These are phyloP conservation scores for Oreocharis arfaki DNA, from an alignment of 2,113 vertebrate species.

Conservation along the genomic window DNA sequence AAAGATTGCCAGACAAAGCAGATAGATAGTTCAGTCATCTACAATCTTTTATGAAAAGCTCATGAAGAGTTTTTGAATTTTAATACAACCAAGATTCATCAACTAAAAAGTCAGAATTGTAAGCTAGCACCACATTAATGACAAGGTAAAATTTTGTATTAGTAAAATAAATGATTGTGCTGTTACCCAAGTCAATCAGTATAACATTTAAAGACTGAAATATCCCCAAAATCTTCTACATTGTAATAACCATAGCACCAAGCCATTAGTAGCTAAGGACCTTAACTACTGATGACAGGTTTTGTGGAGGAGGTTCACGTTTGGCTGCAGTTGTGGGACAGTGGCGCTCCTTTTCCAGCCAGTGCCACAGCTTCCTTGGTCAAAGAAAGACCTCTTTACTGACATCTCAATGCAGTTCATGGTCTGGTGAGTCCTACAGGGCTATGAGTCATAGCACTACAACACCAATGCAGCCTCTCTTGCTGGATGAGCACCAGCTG, in stretches of 20 bases:
- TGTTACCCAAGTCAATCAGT: not conserved
- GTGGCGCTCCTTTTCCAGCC: not conserved
- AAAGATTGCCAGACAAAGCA: conserved; percentile 30
- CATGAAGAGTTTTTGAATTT: not conserved
- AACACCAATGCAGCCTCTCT: not conserved
- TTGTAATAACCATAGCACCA: not conserved
- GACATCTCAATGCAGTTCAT: not conserved
- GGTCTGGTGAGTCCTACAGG: not conserved
- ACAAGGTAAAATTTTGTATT: not conserved
- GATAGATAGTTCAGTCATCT: not conserved
- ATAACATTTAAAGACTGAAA: not conserved
- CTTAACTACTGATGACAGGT: not conserved
- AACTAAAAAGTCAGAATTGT: not conserved
- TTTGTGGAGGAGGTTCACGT: not conserved
- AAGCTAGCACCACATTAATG: not conserved
- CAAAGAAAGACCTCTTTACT: not conserved
- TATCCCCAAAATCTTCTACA: not conserved
- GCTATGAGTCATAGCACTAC: not conserved
- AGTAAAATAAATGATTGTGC: not conserved
- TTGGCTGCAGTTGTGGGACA: not conserved
- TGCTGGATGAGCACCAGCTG: not conserved
- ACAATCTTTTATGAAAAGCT: not conserved
- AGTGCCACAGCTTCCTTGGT: not conserved
- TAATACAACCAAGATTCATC: not conserved
- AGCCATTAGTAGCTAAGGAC: not conserved